phyloP scores from a whole-genome alignment of 23 tunicate species.

The Phallusia fumigata region DNA sequence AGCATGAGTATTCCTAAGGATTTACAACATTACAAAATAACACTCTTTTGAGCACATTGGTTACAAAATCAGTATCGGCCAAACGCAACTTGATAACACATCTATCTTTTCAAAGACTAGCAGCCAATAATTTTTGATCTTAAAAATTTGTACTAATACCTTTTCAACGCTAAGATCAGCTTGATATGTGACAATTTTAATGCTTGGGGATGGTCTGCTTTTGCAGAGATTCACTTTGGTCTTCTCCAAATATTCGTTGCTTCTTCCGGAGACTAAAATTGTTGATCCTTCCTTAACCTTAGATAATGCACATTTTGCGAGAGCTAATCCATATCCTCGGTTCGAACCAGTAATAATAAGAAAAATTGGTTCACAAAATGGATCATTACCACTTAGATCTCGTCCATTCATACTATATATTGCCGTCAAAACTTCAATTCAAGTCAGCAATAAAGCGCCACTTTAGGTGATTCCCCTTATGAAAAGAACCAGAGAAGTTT shows the following conservation, averaged over 20 bases:
- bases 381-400: background rate
- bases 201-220: background rate
- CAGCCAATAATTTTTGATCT: too few species aligned
- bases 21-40: too few species aligned
- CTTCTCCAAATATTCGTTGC: conserved; percentile 21
- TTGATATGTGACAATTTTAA: background rate
- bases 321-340: conserved; percentile 55
- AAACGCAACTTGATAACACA: too few species aligned
- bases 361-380: conserved; percentile 22
- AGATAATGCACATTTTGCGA: conserved; percentile 22
- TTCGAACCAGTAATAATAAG: conserved; percentile 80
- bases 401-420: background rate
- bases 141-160: background rate
- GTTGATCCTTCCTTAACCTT: conserved; percentile 34
- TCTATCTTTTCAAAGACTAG: too few species aligned
- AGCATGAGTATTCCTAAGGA: conserved; percentile 1
- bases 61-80: too few species aligned
- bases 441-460: too few species aligned
- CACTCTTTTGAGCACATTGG: too few species aligned
- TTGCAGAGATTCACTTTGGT: background rate
- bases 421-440: too few species aligned
- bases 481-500: too few species aligned
- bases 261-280: conserved; percentile 52
- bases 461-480: too few species aligned
- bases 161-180: conserved; percentile 26